These are phyloP conservation scores for Muscicapa striata DNA, from an alignment of 2,797 vertebrate species.

Conservation along the genomic window DNA sequence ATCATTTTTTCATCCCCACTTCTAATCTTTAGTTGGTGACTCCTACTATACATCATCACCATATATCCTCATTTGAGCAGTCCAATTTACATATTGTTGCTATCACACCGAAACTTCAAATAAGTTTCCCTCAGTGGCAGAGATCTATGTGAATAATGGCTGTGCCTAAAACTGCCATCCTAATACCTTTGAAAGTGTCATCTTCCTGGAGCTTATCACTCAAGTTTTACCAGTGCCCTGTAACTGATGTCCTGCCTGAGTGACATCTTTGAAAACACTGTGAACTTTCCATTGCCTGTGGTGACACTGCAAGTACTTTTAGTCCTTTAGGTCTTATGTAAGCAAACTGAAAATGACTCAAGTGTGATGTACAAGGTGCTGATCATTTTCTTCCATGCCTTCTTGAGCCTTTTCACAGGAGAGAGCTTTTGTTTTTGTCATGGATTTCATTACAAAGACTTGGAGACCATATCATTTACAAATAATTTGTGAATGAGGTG, in stretches of 20 bases:
- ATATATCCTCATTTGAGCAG: not conserved
- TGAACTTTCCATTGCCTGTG: not conserved
- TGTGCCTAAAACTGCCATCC: not conserved
- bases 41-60: not conserved
- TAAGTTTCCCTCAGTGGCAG: not conserved
- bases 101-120: not conserved
- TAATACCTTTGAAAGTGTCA: not conserved
- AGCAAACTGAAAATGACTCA: not conserved
- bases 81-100: not conserved
- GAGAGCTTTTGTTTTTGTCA: not conserved
- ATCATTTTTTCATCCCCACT: not conserved
- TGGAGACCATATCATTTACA: not conserved
- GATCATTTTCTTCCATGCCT: not conserved
- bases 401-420: not conserved
- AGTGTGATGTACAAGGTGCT: not conserved
- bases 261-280: not conserved
- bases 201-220: slow-evolving; percentile 7
- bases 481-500: not conserved
- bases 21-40: not conserved
- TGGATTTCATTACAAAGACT: not conserved
- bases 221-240: not conserved
- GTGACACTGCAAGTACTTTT: not conserved
- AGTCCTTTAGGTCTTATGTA: not conserved
- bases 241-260: not conserved
- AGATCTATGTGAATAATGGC: not conserved